Evolutionary conservation across 2,797 vertebrate species (phyloP).

Genomic region (Artibeus lituratus): DNA sequence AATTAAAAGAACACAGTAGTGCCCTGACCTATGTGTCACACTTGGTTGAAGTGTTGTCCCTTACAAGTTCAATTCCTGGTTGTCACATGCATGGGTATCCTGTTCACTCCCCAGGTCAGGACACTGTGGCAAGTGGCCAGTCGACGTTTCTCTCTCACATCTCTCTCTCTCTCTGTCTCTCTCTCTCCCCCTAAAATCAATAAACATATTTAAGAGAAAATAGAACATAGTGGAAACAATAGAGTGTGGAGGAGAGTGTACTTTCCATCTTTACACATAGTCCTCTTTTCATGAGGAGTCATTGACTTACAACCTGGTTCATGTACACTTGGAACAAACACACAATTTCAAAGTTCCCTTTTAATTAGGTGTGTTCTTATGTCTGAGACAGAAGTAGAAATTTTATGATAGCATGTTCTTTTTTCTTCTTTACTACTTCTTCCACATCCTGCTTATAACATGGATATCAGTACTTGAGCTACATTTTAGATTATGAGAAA

Average conservation of each 20-base stretch:
- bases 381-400: neutral
- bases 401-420: neutral
- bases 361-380: neutral
- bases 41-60: neutral
- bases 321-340: neutral
- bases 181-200: neutral
- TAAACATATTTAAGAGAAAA: neutral
- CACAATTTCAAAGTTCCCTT: neutral
- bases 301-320: neutral
- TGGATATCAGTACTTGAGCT: neutral
- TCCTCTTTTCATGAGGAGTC: neutral
- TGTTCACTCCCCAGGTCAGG: neutral
- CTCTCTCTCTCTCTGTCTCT: too few species aligned
- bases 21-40: neutral
- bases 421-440: neutral
- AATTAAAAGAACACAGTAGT: neutral
- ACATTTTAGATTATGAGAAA: neutral
- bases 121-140: neutral
- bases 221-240: neutral
- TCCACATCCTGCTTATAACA: neutral
- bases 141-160: neutral
- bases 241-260: neutral
- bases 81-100: neutral
- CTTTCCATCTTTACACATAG: neutral
- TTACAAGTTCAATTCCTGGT: neutral